Evolutionary conservation across 2,113 vertebrate genomes (phyloP).

Genomic region (Ramphastos sulfuratus): DNA sequence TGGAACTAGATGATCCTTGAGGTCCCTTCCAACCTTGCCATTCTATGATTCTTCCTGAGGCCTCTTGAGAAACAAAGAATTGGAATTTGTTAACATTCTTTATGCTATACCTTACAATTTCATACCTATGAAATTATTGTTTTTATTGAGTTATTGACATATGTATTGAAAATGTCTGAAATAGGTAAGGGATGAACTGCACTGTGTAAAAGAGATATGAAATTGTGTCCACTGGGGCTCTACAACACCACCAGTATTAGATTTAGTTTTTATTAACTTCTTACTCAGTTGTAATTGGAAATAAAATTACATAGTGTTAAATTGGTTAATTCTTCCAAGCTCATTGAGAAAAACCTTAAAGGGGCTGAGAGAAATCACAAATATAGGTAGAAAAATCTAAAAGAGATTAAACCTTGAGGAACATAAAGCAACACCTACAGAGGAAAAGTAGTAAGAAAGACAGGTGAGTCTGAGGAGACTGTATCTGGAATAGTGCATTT

Average conservation of each 20-base stretch:
- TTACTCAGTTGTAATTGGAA: not conserved
- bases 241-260: not conserved
- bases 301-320: conserved; percentile 7
- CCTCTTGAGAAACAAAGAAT: not conserved
- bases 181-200: not conserved
- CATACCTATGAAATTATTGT: not conserved
- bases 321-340: not conserved
- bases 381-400: not conserved
- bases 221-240: not conserved
- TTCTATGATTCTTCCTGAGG: not conserved
- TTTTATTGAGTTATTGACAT: not conserved
- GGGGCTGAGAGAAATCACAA: not conserved
- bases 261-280: not conserved
- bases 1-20: too few relatives aligned
- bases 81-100: not conserved
- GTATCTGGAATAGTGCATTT: not conserved
- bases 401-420: not conserved
- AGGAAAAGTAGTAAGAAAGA: not conserved
- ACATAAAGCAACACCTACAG: not conserved
- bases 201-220: not conserved
- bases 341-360: not conserved
- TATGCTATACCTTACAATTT: not conserved
- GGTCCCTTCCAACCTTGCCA: too few relatives aligned
- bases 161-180: not conserved
- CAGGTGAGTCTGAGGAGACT: not conserved